Conservation (phyloP, 1,140 invertebrate species). For the Delia radicum region DNA sequence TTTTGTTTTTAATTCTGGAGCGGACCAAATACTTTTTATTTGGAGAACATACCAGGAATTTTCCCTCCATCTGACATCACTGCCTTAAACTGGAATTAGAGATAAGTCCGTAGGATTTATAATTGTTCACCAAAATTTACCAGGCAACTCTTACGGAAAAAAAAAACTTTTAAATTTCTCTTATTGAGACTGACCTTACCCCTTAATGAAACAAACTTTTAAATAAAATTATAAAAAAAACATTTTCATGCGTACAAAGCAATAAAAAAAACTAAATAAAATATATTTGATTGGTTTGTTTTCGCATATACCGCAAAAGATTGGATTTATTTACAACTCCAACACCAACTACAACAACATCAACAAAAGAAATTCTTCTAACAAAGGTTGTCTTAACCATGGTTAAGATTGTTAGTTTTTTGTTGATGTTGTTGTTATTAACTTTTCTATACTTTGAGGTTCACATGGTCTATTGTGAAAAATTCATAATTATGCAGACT, state of each 20-base stretch:
- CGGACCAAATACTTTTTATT: too few relatives aligned
- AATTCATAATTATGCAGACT: conserved; percentile 7
- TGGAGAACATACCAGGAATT: too few relatives aligned
- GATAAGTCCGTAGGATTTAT: too few relatives aligned
- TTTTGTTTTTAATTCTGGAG: too few relatives aligned
- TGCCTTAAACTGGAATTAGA: too few relatives aligned
- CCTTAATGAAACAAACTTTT: not conserved
- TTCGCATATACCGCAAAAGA: not conserved
- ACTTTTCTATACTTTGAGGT: not conserved
- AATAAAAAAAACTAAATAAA: not conserved
- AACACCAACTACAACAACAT: not conserved
- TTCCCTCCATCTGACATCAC: too few relatives aligned
- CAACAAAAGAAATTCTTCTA: not conserved
- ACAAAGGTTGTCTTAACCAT: not conserved
- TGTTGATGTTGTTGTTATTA: not conserved
- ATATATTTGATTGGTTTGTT: not conserved
- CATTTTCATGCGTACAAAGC: not conserved
- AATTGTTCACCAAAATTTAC: too few relatives aligned
- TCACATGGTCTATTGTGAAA: conserved; percentile 5
- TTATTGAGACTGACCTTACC: not conserved
- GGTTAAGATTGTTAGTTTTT: too few relatives aligned
- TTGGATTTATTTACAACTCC: not conserved
- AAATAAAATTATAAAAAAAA: not conserved
- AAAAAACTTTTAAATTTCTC: too few relatives aligned
- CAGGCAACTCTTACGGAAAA: too few relatives aligned